Evolutionary conservation across 2,797 vertebrate species (phyloP).

Genomic region (Arnoldichthys spilopterus): DNA sequence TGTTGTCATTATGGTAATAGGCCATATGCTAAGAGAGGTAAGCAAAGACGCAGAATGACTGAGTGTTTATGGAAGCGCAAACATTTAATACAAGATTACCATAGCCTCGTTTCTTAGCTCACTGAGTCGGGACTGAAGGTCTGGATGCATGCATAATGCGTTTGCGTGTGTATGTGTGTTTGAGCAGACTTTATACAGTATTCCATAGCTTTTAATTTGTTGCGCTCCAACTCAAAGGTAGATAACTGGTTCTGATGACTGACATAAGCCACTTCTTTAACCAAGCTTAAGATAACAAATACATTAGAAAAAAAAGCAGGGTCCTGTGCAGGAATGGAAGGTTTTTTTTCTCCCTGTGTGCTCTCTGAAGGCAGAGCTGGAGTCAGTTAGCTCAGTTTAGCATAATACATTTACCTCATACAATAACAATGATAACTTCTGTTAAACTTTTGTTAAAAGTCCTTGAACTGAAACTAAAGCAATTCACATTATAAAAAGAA

Average conservation of each 20-base stretch:
- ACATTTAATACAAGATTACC: conserved; percentile 76
- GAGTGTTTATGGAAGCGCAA: conserved; percentile 71
- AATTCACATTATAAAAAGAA: too few species aligned
- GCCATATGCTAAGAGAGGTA: conserved; percentile 57
- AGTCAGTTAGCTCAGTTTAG: conserved; percentile 2
- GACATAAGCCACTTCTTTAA: conserved; percentile 33
- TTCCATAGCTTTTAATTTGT: conserved; percentile 39
- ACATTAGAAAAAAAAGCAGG: background rate
- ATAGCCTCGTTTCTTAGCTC: conserved; percentile 78
- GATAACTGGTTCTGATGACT: conserved; percentile 35
- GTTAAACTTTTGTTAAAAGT: background rate
- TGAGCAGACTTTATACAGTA: conserved; percentile 5
- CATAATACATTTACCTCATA: background rate
- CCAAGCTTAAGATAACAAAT: conserved; percentile 20
- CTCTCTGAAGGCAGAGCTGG: background rate
- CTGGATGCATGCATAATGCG: conserved; percentile 73
- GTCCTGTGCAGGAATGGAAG: conserved; percentile 21
- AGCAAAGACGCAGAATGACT: conserved; percentile 52
- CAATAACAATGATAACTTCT: background rate
- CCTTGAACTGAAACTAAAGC: too few species aligned
- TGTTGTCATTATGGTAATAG: conserved; percentile 57
- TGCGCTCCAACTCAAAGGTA: conserved; percentile 10
- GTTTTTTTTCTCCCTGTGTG: background rate
- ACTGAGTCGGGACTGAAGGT: conserved; percentile 67
- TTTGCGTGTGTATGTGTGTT: conserved; percentile 50